A percentile compares a stretch with the other conserved stretches of the same genome.
These are phyloP conservation scores for Paramuricea clavata DNA, from an alignment of 92 coral and sea anemone species.

Conservation along the genomic window DNA sequence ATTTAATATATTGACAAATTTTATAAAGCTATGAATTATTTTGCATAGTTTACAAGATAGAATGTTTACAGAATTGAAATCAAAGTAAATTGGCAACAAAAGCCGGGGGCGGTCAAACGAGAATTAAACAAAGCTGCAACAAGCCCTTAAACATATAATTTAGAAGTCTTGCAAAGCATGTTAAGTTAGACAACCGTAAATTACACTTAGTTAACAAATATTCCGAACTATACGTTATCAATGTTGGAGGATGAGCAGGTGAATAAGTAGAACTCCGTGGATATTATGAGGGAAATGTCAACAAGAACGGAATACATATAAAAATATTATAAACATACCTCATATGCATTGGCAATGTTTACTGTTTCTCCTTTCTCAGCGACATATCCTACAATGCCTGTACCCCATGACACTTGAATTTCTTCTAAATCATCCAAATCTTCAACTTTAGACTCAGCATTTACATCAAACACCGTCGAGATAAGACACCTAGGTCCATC, in stretches of 20 bases:
- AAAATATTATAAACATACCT: conserved; percentile 69
- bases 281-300: neutral
- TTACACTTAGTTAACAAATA: conserved; percentile 20
- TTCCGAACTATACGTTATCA: neutral
- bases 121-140: neutral
- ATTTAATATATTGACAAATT: neutral
- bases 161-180: conserved; percentile 5
- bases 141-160: neutral
- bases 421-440: conserved; percentile 95
- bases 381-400: conserved; percentile 96
- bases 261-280: conserved; percentile 14
- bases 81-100: neutral
- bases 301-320: conserved; percentile 3
- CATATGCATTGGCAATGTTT: conserved; percentile 96
- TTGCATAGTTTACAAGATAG: neutral
- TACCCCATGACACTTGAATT: conserved; percentile 96
- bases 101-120: conserved; percentile 21
- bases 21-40: neutral
- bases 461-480: conserved; percentile 98
- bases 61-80: neutral
- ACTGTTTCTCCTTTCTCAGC: conserved; percentile 99
- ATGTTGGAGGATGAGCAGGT: neutral
- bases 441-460: conserved; percentile 97
- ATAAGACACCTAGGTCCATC: conserved; percentile 96
- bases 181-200: conserved; percentile 29